These are phyloP conservation scores for Parauchenoglanis punctatus DNA, from an alignment of 2,797 vertebrate genomes.

Conservation along the genomic window DNA sequence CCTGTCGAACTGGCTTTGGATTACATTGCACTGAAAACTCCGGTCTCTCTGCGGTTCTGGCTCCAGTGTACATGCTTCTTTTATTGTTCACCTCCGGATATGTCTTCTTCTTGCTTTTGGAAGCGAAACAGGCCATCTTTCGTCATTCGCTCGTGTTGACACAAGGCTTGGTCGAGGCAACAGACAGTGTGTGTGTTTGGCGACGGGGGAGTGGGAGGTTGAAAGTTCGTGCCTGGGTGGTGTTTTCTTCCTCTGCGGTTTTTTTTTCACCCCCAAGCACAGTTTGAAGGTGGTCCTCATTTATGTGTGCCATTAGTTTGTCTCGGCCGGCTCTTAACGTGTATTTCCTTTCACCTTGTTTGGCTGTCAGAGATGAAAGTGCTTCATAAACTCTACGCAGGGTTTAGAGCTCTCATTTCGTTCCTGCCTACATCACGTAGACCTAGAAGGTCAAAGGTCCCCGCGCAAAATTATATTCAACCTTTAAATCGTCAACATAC, in stretches of 20 bases:
- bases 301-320: constrained; percentile 29
- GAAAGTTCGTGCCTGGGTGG: constrained; percentile 27
- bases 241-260: constrained; percentile 23
- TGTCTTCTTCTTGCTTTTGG: constrained; percentile 28
- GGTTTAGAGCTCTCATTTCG: not conserved
- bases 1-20: constrained; percentile 15
- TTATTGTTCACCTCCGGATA: constrained; percentile 23
- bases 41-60: not conserved
- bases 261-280: constrained; percentile 29
- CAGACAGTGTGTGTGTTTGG: constrained; percentile 18
- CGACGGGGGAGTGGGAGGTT: not conserved
- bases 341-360: constrained; percentile 39
- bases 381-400: constrained; percentile 40
- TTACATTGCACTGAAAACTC: not conserved
- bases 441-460: too few species aligned
- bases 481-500: too few species aligned
- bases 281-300: constrained; percentile 52
- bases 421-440: too few species aligned
- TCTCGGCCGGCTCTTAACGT: constrained; percentile 36
- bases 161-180: constrained; percentile 5
- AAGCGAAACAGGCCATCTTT: constrained; percentile 23
- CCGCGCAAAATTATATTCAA: too few species aligned
- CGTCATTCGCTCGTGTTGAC: constrained; percentile 36
- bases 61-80: constrained; percentile 9
- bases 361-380: constrained; percentile 35